Evolutionary conservation across 2,113 vertebrate genomes (phyloP).

Genomic region (Rhadina sibilatrix): DNA sequence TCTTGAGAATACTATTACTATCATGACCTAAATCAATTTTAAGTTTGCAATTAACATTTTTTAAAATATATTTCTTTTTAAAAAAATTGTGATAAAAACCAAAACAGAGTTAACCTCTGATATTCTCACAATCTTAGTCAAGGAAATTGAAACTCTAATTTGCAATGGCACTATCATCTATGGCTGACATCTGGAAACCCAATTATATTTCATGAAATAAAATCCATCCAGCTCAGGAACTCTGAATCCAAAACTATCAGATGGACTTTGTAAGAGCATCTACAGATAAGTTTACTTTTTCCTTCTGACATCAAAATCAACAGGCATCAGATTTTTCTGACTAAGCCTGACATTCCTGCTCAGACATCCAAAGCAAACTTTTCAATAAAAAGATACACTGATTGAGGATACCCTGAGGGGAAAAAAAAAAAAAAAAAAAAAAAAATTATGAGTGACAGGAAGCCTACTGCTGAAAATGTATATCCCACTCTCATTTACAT

Average conservation of each 20-base stretch:
- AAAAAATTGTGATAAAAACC: not conserved
- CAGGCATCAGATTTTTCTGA: not conserved
- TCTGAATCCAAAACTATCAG: not conserved
- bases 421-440: no score
- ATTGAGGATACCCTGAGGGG: not conserved
- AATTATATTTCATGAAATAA: not conserved
- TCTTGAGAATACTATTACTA: not conserved
- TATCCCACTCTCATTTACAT: not conserved
- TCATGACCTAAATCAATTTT: not conserved
- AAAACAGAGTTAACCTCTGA: not conserved
- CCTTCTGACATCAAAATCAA: not conserved
- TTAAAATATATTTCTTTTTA: not conserved
- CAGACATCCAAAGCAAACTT: slow-evolving; percentile 10
- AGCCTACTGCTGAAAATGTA: not conserved
- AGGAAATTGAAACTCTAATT: not conserved
- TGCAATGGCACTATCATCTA: not conserved
- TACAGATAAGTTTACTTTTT: not conserved
- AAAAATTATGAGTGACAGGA: not conserved
- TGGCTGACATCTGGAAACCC: not conserved
- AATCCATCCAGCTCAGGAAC: not conserved
- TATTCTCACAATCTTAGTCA: not conserved
- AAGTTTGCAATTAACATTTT: not conserved
- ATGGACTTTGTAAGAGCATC: not conserved
- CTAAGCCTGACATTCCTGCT: not conserved
- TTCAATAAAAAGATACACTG: not conserved